Evolutionary conservation across 2,797 vertebrate genomes (phyloP), one percentile per base, ranked within the genome.

Genomic region (Argentina silus): DNA sequence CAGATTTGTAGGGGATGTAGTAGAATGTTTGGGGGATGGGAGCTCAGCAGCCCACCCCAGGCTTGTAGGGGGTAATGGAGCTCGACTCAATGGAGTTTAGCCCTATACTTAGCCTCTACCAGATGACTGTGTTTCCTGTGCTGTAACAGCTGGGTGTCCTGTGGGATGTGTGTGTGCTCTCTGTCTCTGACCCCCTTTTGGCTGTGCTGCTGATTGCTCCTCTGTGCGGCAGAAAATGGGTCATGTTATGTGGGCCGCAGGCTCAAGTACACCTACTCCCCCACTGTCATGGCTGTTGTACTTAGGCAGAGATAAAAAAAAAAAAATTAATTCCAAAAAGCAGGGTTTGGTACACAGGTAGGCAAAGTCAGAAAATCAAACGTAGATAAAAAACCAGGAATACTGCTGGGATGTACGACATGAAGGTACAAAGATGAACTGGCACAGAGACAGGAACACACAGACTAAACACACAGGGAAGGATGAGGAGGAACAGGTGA

Each of bases 121-220:
- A 79, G 88, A 91, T 91, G 87, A 93, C 90, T 90, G 90, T 91
- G 77, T 91, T 93, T 92, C 90, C 87, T 88, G 73, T 81, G 83
- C 85, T 81, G 82, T 91, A 92, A 89, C 89, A 87, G 85, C 86
- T 74, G 79, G 81, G 56, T 68, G 81, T 89, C 91, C 89, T 84
- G 70, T 79, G 89, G 90, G 92, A 89, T 62, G 73, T 9, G 61
- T 84, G 83, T 78, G 80, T 82, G 78, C 80, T 78, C 83, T 80
- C 71, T 67, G 78, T 85, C 85, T 90, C 85, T 76, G 80, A 80
- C 79, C 70, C 84, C 86, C 86, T 77, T 77, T 72, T 36, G 76
- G 87, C 89, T 80, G 67, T 81, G 80, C 76, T 66, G 73, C 83
- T 89, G 83, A 87, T 89, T 88, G 84, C 86, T 89, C 75, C 85